Evolutionary conservation across 2,888 invertebrate genomes (phyloP).

Genomic region (Eueremaeus valkanovi): DNA sequence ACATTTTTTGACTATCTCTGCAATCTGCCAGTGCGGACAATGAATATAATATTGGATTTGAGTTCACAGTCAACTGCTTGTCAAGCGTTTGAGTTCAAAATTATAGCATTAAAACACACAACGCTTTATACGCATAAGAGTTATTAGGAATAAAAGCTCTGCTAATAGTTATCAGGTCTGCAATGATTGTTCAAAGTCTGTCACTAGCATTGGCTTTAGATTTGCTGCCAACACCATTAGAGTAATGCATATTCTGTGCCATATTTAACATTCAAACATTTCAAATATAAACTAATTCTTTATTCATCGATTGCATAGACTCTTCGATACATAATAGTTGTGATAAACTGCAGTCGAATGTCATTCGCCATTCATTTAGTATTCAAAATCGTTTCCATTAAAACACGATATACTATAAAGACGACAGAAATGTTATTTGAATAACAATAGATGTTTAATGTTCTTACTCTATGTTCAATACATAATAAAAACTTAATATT

Average conservation of each 20-base stretch:
- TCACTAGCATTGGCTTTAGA: background rate
- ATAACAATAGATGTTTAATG: slow-evolving; percentile 16
- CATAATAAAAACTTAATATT: too few relatives aligned
- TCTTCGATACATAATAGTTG: background rate
- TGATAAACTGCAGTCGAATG: background rate
- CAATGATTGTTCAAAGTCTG: background rate
- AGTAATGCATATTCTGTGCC: too few relatives aligned
- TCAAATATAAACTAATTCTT: background rate
- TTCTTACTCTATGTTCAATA: too few relatives aligned
- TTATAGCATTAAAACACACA: background rate
- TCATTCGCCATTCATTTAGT: slow-evolving; percentile 4
- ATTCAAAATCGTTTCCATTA: slow-evolving; percentile 16
- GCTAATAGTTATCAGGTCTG: background rate
- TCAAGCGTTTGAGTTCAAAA: background rate
- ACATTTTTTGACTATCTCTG: background rate
- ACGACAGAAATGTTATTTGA: slow-evolving; percentile 17
- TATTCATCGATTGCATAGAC: slow-evolving; percentile 1
- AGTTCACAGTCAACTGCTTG: background rate
- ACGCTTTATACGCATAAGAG: background rate
- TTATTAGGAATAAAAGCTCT: background rate
- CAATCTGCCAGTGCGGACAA: slow-evolving; percentile 24
- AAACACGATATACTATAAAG: background rate
- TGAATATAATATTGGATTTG: slow-evolving; percentile 18
- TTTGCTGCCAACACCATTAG: background rate
- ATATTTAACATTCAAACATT: slow-evolving; percentile 2